Evolutionary conservation across 2,113 vertebrate genomes (phyloP).

Genomic region (Rhabdomys dilectus): DNA sequence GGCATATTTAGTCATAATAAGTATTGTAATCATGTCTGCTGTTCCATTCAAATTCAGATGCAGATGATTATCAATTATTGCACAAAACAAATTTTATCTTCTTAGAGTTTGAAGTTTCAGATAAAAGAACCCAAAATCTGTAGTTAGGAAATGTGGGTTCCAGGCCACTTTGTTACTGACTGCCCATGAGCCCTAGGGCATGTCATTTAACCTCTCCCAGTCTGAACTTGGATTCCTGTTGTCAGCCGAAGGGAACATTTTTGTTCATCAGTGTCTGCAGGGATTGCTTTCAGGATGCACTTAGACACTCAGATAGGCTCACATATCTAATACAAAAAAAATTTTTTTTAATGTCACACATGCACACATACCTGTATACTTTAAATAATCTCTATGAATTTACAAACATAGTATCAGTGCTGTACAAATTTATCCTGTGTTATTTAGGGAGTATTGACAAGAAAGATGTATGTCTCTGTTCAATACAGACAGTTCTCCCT

Average conservation of each 20-base stretch:
- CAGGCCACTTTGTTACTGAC: neutral
- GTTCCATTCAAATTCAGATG: slow-evolving; percentile 44
- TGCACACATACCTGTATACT: neutral
- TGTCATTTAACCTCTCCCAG: neutral
- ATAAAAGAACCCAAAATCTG: neutral
- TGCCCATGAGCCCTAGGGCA: neutral
- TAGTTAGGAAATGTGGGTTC: neutral
- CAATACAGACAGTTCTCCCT: neutral
- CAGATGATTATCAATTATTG: slow-evolving; percentile 55
- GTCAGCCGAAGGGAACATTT: neutral
- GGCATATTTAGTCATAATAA: slow-evolving; percentile 54
- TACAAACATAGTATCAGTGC: neutral
- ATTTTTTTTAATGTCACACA: neutral
- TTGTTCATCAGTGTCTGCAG: neutral
- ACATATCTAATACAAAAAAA: neutral
- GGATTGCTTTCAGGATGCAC: neutral
- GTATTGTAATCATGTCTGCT: slow-evolving; percentile 8
- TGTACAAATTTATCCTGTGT: neutral
- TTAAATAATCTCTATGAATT: neutral
- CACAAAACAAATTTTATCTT: slow-evolving; percentile 42
- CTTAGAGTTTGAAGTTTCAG: slow-evolving; percentile 34
- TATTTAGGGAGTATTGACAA: neutral
- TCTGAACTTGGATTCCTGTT: neutral
- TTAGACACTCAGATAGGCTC: neutral
- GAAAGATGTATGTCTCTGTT: neutral